phyloP scores from a whole-genome alignment of 1,140 invertebrate species.

The Armadillidium nasatum region DNA sequence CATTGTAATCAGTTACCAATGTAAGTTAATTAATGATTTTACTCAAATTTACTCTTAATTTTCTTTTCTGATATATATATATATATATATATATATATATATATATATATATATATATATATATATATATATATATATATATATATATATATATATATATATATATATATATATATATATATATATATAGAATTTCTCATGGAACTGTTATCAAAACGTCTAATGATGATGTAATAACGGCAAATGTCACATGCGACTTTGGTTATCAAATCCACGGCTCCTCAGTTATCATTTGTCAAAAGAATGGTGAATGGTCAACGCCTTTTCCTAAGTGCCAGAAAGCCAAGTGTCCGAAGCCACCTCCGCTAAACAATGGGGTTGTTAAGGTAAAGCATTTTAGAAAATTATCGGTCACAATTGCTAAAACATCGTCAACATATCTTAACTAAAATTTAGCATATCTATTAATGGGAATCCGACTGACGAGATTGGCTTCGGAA shows the following conservation, averaged over 20 bases:
- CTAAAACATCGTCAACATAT: no score
- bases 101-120: no score
- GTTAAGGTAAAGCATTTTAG: slow-evolving; percentile 30
- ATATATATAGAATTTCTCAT: neutral
- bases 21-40: slow-evolving; percentile 20
- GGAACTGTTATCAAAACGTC: neutral
- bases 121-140: no score
- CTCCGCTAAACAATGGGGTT: slow-evolving; percentile 28
- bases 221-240: slow-evolving; percentile 4
- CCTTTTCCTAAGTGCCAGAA: slow-evolving; percentile 46
- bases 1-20: slow-evolving; percentile 37
- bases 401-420: no score
- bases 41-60: no score
- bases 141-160: no score
- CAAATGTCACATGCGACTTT: slow-evolving; percentile 44
- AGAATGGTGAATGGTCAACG: slow-evolving; percentile 48
- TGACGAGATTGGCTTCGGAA: no score
- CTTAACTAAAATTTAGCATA: no score
- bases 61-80: no score
- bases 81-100: no score
- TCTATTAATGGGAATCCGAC: no score
- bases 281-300: slow-evolving; percentile 47
- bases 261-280: slow-evolving; percentile 48
- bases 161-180: neutral
- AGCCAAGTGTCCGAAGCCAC: slow-evolving; percentile 46